phyloP scores from a whole-genome alignment of 2,113 vertebrate genomes.

The Sula dactylatra region DNA sequence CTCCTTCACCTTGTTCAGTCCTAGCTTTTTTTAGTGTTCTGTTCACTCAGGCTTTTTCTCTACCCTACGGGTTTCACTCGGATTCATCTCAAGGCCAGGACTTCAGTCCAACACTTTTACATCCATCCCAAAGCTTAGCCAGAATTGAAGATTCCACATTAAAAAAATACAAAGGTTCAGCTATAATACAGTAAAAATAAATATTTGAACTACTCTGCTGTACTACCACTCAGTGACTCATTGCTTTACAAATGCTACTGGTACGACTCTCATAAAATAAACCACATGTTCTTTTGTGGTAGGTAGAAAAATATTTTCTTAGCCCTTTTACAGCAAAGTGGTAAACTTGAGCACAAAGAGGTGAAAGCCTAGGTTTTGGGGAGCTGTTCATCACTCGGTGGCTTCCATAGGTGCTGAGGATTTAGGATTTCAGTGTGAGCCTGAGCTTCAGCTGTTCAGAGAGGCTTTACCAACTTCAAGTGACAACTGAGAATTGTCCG shows the following conservation, averaged over 20 bases:
- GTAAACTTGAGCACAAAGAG: not conserved
- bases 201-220: not conserved
- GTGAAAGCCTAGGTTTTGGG: not conserved
- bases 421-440: not conserved
- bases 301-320: conserved; percentile 17
- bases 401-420: not conserved
- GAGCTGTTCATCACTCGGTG: accelerated
- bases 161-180: not conserved
- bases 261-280: not conserved
- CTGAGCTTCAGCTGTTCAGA: not conserved
- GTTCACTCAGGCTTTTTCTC: not conserved
- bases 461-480: not conserved
- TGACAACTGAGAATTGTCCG: not conserved
- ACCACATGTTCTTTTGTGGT: not conserved
- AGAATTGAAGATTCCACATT: conserved; percentile 3
- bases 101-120: not conserved
- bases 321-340: not conserved
- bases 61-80: not conserved
- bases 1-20: not conserved
- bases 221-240: conserved; percentile 9
- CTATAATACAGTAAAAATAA: conserved; percentile 10
- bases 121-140: not conserved
- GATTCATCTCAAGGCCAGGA: not conserved
- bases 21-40: not conserved
- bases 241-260: conserved; percentile 10